Conservation (phyloP, 2,888 invertebrate species). For the Oscheius sp. region DNA sequence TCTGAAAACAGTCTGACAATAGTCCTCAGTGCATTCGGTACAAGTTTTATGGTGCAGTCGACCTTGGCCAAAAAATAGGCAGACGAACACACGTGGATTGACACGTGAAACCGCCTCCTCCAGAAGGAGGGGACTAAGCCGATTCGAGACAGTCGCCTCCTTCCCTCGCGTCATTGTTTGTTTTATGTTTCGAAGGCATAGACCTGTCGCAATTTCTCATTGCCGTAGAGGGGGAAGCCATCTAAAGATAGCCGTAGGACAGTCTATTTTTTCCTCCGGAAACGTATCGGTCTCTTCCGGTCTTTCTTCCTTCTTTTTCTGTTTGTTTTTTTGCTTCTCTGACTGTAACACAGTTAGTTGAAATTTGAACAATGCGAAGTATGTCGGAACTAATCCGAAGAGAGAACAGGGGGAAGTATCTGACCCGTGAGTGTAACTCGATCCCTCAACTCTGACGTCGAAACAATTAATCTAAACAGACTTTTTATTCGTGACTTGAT, state of each 20-base stretch:
- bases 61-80: conserved; percentile 1
- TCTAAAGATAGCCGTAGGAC: neutral
- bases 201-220: neutral
- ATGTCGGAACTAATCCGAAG: neutral
- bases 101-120: neutral
- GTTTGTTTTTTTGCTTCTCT: neutral
- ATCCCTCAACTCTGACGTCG: neutral
- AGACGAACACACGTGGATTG: neutral
- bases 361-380: neutral
- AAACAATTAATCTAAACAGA: conserved; percentile 17
- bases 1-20: neutral
- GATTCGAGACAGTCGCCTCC: conserved; percentile 1
- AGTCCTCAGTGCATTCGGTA: neutral
- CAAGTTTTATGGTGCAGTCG: neutral
- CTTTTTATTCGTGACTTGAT: too few relatives aligned
- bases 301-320: neutral
- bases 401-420: neutral
- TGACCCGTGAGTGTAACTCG: conserved; percentile 2
- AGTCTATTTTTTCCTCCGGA: conserved; percentile 18
- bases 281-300: conserved; percentile 8
- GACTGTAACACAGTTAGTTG: neutral
- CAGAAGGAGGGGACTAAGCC: neutral
- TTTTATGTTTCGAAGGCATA: conserved; percentile 10
- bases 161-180: conserved; percentile 1
- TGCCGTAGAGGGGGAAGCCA: neutral